These are phyloP conservation scores for Diaperis boleti DNA, from an alignment of 2,888 invertebrate species.

Conservation along the genomic window DNA sequence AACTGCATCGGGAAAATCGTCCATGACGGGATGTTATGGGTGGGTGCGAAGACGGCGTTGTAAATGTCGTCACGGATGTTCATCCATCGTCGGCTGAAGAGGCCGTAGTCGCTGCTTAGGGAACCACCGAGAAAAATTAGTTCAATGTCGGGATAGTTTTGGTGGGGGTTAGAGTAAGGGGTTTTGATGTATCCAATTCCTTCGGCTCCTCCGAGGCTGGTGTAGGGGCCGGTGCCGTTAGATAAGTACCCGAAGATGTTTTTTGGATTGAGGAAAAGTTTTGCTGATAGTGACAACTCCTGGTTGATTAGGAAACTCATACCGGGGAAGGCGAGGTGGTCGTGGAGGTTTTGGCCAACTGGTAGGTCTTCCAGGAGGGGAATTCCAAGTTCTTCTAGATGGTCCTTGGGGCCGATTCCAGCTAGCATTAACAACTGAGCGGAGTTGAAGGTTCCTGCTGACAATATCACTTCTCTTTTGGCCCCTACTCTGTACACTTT, in stretches of 20 bases:
- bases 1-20: constrained; percentile 71
- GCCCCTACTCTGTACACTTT: constrained; percentile 59
- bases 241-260: constrained; percentile 63
- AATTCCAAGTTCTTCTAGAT: constrained; percentile 71
- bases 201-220: constrained; percentile 67
- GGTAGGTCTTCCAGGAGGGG: constrained; percentile 72
- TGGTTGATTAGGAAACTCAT: constrained; percentile 70
- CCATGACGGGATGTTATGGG: constrained; percentile 68
- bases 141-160: constrained; percentile 59
- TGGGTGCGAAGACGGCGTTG: constrained; percentile 64
- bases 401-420: constrained; percentile 74
- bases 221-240: constrained; percentile 69
- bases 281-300: constrained; percentile 43
- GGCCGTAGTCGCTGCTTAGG: constrained; percentile 71
- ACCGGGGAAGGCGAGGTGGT: constrained; percentile 75
- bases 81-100: constrained; percentile 48
- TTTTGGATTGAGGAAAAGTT: constrained; percentile 46
- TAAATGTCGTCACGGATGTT: constrained; percentile 64
- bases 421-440: constrained; percentile 81
- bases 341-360: constrained; percentile 77
- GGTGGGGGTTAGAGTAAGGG: constrained; percentile 54
- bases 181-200: constrained; percentile 59
- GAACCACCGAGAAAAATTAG: constrained; percentile 68
- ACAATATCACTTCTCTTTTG: constrained; percentile 70
- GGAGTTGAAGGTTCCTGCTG: constrained; percentile 78